These are phyloP conservation scores for Pagrus major DNA, from an alignment of 2,113 vertebrate genomes.

Conservation along the genomic window DNA sequence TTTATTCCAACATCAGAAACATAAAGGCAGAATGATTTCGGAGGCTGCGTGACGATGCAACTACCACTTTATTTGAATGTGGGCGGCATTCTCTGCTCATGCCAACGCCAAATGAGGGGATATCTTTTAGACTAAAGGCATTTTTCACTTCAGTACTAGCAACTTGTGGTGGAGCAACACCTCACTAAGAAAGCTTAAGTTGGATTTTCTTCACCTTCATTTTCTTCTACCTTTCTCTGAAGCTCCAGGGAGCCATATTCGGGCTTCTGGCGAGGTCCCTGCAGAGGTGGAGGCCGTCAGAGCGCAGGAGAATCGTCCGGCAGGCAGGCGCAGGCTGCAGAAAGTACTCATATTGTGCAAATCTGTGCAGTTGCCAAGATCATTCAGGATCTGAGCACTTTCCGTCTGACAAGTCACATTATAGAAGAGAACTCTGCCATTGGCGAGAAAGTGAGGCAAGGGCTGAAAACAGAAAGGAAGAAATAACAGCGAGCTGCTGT, in stretches of 20 bases:
- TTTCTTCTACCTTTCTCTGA: slow-evolving; percentile 59
- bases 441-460: slow-evolving; percentile 58
- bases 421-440: slow-evolving; percentile 68
- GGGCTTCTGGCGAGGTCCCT: slow-evolving; percentile 69
- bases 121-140: background rate
- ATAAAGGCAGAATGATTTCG: background rate
- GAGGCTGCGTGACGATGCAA: background rate
- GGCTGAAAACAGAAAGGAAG: slow-evolving; percentile 51
- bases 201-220: background rate
- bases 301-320: slow-evolving; percentile 54
- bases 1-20: background rate
- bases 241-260: slow-evolving; percentile 48
- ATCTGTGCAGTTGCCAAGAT: slow-evolving; percentile 55
- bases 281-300: slow-evolving; percentile 73
- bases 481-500: background rate
- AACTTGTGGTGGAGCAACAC: background rate
- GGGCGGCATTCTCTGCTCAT: background rate
- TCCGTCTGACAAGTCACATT: slow-evolving; percentile 62
- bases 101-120: background rate
- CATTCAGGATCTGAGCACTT: background rate
- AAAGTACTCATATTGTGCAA: slow-evolving; percentile 34
- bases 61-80: background rate
- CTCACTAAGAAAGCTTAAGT: background rate
- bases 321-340: slow-evolving; percentile 66
- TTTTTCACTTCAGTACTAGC: background rate